Conservation (phyloP, 1,140 invertebrate genomes). For the Planococcus citri region DNA sequence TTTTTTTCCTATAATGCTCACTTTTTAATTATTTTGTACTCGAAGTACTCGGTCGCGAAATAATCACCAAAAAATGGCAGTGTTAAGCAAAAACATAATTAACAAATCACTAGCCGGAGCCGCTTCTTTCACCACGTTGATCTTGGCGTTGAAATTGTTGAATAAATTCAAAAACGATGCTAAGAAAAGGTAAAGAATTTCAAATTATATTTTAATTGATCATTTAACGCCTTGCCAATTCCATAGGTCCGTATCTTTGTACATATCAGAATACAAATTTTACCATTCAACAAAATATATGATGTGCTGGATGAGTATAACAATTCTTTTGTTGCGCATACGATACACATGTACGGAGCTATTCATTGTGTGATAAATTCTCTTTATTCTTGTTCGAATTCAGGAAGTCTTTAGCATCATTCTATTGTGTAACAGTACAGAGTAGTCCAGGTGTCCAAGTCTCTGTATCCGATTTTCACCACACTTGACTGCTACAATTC, state of each 20-base stretch:
- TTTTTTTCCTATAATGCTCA: no score
- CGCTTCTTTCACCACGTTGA: neutral
- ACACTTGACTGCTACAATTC: no score
- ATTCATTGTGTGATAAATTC: neutral
- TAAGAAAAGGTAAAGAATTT: neutral
- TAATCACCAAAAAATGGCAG: neutral
- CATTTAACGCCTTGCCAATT: neutral
- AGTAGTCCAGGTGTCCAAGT: no score
- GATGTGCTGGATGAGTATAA: no score
- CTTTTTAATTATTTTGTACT: no score
- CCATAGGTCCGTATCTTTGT: neutral
- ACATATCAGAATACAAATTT: neutral
- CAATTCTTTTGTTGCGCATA: neutral
- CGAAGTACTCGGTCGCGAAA: no score
- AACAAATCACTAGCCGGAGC: neutral
- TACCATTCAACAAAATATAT: neutral
- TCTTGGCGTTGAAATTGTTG: neutral
- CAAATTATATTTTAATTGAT: neutral
- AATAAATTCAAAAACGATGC: neutral
- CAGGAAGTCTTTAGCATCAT: no score
- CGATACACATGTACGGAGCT: no score
- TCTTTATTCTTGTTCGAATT: neutral
- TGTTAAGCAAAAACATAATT: neutral
- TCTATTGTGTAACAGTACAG: no score
- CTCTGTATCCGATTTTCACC: no score